These are phyloP conservation scores for Steinernema hermaphroditum DNA, from an alignment of 2,888 invertebrate genomes.

Conservation along the genomic window DNA sequence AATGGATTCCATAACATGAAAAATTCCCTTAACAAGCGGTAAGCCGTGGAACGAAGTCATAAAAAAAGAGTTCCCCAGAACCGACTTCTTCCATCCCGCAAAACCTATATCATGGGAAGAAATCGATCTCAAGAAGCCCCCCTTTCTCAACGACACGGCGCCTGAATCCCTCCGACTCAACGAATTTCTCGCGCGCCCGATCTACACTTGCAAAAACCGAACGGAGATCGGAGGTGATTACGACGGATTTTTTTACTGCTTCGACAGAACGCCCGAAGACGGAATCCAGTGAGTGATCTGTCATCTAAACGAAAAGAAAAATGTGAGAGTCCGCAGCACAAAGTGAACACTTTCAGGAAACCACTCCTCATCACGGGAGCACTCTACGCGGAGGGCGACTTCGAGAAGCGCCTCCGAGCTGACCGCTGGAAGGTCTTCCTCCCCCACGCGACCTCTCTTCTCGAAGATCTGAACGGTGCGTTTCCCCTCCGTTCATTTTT, in stretches of 20 bases:
- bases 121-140: not conserved
- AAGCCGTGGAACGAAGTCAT: not conserved
- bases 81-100: not conserved
- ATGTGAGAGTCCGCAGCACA: too few species aligned
- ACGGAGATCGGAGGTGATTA: constrained; percentile 19
- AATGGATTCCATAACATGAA: constrained; percentile 14
- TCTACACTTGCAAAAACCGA: constrained; percentile 1
- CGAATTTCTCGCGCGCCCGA: constrained; percentile 33
- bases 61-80: not conserved
- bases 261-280: not conserved
- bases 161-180: constrained; percentile 31
- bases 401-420: constrained; percentile 23
- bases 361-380: constrained; percentile 24
- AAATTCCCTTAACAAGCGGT: not conserved
- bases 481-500: not conserved
- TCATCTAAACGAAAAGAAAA: too few species aligned
- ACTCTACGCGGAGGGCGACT: constrained; percentile 19
- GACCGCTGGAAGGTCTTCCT: constrained; percentile 33
- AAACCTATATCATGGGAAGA: constrained; percentile 7
- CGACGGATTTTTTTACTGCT: constrained; percentile 29
- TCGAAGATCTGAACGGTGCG: constrained; percentile 31
- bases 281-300: constrained; percentile 1
- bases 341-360: constrained; percentile 5
- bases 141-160: constrained; percentile 19
- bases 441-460: constrained; percentile 17